Evolutionary conservation across 2,888 invertebrate genomes (phyloP).

Genomic region (Acanthoscelides obtectus): DNA sequence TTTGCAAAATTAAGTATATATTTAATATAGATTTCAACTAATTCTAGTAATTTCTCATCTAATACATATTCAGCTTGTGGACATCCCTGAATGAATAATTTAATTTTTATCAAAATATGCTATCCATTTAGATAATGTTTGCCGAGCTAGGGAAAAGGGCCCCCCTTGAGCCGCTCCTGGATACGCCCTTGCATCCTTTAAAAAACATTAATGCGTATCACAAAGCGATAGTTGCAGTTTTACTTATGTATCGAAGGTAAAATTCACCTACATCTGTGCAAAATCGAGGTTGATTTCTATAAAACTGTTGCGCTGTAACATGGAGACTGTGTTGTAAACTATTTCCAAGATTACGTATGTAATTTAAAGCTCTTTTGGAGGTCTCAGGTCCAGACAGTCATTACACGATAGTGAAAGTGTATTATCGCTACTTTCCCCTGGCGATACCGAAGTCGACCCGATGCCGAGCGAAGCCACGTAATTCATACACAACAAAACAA

Average conservation of each 20-base stretch:
- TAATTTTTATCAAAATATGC: no score
- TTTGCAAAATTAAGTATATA: no score
- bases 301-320: neutral
- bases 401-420: constrained; percentile 50
- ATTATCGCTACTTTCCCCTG: constrained; percentile 47
- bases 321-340: neutral
- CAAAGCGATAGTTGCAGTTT: neutral
- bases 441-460: constrained; percentile 23
- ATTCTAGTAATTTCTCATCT: no score
- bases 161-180: no score
- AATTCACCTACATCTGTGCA: neutral
- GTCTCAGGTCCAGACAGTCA: constrained; percentile 36
- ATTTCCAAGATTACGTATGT: neutral
- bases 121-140: no score
- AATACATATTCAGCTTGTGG: no score
- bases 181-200: no score
- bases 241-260: neutral
- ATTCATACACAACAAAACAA: constrained; percentile 41
- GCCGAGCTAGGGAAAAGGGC: no score
- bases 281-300: neutral
- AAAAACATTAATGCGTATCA: no score
- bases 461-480: constrained; percentile 33
- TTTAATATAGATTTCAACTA: no score
- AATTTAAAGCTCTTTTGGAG: constrained; percentile 22
- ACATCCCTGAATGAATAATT: no score